Base-by-base conservation (phyloP, 2,888 invertebrate species). In the Theretra japonica region DNA sequence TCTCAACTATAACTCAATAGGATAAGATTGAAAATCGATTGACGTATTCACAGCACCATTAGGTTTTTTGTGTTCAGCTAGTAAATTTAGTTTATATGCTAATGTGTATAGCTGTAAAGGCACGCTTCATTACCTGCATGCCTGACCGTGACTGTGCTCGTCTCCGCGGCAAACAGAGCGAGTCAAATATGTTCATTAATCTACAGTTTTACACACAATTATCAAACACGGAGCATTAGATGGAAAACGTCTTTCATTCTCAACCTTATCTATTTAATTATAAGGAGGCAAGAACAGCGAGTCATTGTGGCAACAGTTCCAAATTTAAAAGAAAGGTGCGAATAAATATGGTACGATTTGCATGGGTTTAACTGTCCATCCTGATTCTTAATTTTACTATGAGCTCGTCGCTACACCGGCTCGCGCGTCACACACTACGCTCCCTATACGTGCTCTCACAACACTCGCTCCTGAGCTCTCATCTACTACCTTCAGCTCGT, bases 121-220 rank as follows among this genome's bases (percentile, higher is more conserved):
- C 65, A 48, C 41, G 65, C 65, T 65, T 65, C 65, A 65, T 65
- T 65, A 65, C 65, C 23, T 65, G 56, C 33, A 65, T 62, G 23
- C 65, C 65, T 71, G 70, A 71, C 70, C 70, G 70, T 71, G 70
- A 71, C 70, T 56, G 56, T 71, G 53, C 53, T 62, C 60, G 30
- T 33, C 65, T 65, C 33, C n/a, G 65, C 33, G 71, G 28, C 58
- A 72, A 72, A 68, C 71, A 72, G 71, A 72, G 58, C 71, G 71
- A 21, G 50, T 28, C 71, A 68, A 68, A 72, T 68, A 68, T 72
- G 68, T 72, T 59, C 71, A 56, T 72, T 72, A 53, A 56, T 69
- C 30, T 56, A 69, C 56, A 57, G 33, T 57, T 69, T 65, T 65
- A 65, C 65, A 65, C 65, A 65, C 65, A 65, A 65, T 65, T 65